Evolutionary conservation across 1,140 invertebrate genomes (phyloP).

Genomic region (Metopolophium dirhodum): DNA sequence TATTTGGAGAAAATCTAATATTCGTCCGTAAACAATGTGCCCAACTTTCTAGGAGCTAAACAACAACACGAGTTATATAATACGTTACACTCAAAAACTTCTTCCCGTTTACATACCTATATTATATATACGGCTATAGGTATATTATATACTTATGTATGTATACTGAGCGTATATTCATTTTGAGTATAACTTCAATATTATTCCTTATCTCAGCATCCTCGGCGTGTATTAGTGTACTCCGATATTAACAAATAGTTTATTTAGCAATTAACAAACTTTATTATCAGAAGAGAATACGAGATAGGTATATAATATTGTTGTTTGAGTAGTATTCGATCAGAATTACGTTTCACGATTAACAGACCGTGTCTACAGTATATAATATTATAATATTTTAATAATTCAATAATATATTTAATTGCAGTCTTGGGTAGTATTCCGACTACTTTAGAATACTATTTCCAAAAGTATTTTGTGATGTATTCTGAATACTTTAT

Average conservation of each 20-base stretch:
- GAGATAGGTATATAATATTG: not conserved
- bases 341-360: not conserved
- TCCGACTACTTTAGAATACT: no score
- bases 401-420: not conserved
- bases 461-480: no score
- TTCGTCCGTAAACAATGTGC: constrained; percentile 9
- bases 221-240: not conserved
- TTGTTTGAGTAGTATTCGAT: not conserved
- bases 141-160: not conserved
- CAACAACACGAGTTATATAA: constrained; percentile 19
- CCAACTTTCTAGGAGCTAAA: constrained; percentile 16
- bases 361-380: not conserved
- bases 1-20: not conserved
- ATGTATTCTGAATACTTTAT: no score
- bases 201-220: not conserved
- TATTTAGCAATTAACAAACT: constrained; percentile 31
- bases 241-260: constrained; percentile 13
- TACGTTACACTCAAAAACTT: constrained; percentile 14
- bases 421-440: no score
- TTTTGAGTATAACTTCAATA: not conserved
- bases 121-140: not conserved
- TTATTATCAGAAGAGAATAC: not conserved
- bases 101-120: not conserved
- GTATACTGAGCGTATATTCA: not conserved
- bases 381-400: not conserved